Percentiles rank a stretch among this genome's conserved stretches.
These are phyloP conservation scores for Tetragonisca angustula DNA, from an alignment of 2,888 invertebrate species.

Conservation along the genomic window DNA sequence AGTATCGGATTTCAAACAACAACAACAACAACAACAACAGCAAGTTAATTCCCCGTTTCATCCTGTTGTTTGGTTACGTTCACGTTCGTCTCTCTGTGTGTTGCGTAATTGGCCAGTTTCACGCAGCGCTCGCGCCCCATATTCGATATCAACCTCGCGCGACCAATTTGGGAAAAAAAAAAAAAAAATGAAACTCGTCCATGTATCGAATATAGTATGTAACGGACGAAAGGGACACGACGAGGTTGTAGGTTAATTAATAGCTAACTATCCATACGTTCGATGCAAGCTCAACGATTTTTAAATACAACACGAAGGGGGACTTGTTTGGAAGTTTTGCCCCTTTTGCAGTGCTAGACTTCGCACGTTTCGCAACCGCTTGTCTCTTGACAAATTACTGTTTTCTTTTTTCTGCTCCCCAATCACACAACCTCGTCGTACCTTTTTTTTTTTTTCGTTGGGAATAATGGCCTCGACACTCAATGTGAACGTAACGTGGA, in stretches of 20 bases:
- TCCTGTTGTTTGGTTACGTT: not conserved
- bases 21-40: not conserved
- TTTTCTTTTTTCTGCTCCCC: no score
- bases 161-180: not conserved
- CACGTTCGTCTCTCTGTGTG: not conserved
- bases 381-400: no score
- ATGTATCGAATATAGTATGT: not conserved
- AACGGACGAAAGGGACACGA: not conserved
- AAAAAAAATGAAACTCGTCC: not conserved
- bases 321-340: no score
- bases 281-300: no score
- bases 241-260: not conserved
- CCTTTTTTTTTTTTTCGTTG: not conserved
- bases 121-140: not conserved
- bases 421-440: not conserved
- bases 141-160: not conserved
- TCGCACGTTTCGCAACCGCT: no score
- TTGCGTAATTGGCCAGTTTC: not conserved
- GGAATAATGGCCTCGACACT: not conserved
- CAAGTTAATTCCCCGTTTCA: not conserved
- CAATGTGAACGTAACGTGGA: constrained; percentile 35
- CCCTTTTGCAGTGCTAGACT: no score
- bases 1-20: constrained; percentile 18
- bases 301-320: no score
- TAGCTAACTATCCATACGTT: not conserved